Conservation (phyloP, 2,888 invertebrate species). For the Drosophila lacicola region DNA sequence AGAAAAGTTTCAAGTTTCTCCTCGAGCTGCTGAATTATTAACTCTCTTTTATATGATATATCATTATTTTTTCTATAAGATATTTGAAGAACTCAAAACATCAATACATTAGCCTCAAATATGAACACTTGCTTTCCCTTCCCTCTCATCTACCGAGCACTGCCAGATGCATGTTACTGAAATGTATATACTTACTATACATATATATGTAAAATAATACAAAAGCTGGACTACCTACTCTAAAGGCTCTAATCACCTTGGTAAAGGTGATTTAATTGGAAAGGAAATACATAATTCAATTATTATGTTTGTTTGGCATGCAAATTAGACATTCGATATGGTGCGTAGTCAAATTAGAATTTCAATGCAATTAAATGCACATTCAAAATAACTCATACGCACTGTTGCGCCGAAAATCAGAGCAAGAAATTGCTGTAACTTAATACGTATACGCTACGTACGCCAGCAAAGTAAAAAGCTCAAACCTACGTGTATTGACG, state of each 20-base stretch:
- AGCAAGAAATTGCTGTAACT: constrained; percentile 10
- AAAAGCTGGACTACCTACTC: no score
- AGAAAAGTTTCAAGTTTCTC: no score
- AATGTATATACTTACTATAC: no score
- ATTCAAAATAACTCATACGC: constrained; percentile 67
- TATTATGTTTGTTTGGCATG: constrained; percentile 24
- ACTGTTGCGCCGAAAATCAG: constrained; percentile 56
- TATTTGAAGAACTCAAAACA: no score
- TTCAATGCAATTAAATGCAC: constrained; percentile 59
- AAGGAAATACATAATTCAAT: constrained; percentile 47
- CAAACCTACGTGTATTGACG: constrained; percentile 61
- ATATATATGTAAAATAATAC: no score
- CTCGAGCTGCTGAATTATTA: no score
- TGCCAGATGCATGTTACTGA: no score
- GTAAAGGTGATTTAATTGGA: constrained; percentile 25
- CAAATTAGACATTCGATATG: constrained; percentile 29
- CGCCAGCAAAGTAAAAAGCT: constrained; percentile 38
- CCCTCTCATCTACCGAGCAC: no score
- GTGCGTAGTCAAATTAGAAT: constrained; percentile 39
- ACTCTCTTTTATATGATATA: no score
- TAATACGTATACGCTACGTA: constrained; percentile 34
- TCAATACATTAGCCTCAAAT: no score
- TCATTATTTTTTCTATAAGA: no score
- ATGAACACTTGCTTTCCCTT: no score
- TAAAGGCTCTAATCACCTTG: background rate